These are phyloP conservation scores for Ischnura elegans DNA, from an alignment of 2,888 invertebrate species.

Conservation along the genomic window DNA sequence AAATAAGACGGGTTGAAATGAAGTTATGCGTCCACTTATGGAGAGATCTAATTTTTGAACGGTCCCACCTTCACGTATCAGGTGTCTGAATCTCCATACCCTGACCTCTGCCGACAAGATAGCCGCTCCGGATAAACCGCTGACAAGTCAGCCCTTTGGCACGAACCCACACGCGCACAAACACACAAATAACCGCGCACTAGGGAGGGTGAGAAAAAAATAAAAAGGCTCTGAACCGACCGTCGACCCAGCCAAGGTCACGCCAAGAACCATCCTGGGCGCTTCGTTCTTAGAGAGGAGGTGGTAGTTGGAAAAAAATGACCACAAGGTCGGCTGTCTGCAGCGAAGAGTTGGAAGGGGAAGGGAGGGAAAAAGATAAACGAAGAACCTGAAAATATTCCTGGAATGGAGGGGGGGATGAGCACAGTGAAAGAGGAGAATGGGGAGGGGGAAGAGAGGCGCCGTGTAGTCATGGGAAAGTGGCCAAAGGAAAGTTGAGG, in stretches of 20 bases:
- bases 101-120: not conserved
- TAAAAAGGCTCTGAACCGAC: not conserved
- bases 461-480: not conserved
- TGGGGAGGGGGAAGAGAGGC: not conserved
- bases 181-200: no score
- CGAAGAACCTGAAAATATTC: constrained; percentile 33
- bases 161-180: not conserved
- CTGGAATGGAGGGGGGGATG: not conserved
- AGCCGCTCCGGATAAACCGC: not conserved
- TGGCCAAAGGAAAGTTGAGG: not conserved
- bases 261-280: not conserved
- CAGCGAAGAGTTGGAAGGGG: not conserved
- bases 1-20: no score
- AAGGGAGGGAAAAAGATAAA: not conserved
- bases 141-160: not conserved
- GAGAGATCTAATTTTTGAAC: not conserved
- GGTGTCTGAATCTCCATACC: not conserved
- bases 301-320: not conserved
- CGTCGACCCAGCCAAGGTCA: constrained; percentile 26
- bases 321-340: not conserved
- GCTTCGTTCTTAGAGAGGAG: no score
- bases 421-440: not conserved
- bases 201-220: not conserved
- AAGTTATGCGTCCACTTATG: no score
- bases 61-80: not conserved